Percentiles rank a stretch among this genome's conserved stretches.
Conservation (phyloP, 2,113 vertebrate genomes). For the Lota lota region DNA sequence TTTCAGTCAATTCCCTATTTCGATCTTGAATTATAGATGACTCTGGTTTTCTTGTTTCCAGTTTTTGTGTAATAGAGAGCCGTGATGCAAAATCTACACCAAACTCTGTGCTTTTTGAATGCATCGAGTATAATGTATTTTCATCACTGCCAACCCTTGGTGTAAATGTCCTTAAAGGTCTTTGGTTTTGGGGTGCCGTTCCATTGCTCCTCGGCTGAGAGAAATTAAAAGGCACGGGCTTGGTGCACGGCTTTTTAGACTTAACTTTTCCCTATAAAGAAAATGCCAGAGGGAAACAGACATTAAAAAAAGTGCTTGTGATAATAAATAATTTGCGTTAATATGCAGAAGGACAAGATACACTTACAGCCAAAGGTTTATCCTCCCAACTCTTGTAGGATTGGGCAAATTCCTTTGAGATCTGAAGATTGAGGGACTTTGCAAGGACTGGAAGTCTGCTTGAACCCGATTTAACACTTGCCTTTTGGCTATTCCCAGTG, state of each 20-base stretch:
- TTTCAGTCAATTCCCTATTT: conserved; percentile 1
- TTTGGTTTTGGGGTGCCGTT: conserved; percentile 15
- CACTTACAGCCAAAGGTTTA: conserved; percentile 65
- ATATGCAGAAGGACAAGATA: neutral
- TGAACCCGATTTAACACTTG: conserved; percentile 22
- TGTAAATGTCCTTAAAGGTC: neutral
- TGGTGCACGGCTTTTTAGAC: conserved; percentile 65
- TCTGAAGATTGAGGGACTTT: conserved; percentile 52
- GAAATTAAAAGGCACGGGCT: conserved; percentile 68
- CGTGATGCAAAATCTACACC: neutral
- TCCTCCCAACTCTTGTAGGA: conserved; percentile 63
- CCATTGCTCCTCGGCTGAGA: conserved; percentile 46
- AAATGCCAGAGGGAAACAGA: conserved; percentile 13
- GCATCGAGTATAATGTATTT: conserved; percentile 3
- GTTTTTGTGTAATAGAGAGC: conserved; percentile 1
- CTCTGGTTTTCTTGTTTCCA: neutral
- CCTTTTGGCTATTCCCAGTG: conserved; percentile 25
- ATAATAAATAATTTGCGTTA: neutral
- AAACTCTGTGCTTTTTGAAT: conserved; percentile 14
- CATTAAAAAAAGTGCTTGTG: neutral
- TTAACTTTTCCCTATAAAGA: conserved; percentile 61
- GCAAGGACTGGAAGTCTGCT: conserved; percentile 72
- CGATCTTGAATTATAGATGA: neutral
- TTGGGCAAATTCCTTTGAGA: conserved; percentile 41
- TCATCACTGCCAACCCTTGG: conserved; percentile 5